phyloP scores from a whole-genome alignment of 1,140 invertebrate species.

The Brachionus rotundiformis region DNA sequence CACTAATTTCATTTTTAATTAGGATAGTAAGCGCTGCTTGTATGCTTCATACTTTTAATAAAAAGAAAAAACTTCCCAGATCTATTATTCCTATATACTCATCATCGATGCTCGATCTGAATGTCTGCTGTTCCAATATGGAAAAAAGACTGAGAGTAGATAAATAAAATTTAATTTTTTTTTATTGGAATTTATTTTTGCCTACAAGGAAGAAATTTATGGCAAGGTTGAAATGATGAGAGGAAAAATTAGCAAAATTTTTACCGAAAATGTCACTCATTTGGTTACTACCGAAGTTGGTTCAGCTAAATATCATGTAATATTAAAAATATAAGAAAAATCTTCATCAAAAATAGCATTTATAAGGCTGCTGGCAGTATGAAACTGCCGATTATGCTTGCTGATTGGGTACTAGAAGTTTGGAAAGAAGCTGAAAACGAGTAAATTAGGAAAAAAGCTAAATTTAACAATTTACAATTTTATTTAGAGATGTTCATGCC shows the following conservation, averaged over 20 bases:
- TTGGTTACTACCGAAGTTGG: conserved; percentile 72
- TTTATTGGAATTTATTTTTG: neutral
- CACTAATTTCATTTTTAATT: neutral
- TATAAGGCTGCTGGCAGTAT: conserved; percentile 72
- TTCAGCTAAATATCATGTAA: conserved; percentile 64
- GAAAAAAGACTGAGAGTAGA: conserved; percentile 44
- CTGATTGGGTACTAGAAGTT: conserved; percentile 76
- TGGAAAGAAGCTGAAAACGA: conserved; percentile 72
- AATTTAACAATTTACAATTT: neutral
- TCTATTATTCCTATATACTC: conserved; percentile 36
- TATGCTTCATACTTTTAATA: conserved; percentile 35
- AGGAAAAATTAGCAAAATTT: conserved; percentile 72
- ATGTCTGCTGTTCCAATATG: conserved; percentile 48
- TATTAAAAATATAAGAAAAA: conserved; percentile 15
- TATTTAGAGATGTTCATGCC: conserved; percentile 66
- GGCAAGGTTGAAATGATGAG: conserved; percentile 78
- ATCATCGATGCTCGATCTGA: conserved; percentile 45
- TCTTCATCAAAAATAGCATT: neutral
- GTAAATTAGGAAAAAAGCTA: conserved; percentile 57
- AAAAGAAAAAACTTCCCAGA: conserved; percentile 44
- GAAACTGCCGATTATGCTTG: conserved; percentile 74
- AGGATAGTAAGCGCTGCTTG: conserved; percentile 43
- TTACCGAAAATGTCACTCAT: conserved; percentile 77
- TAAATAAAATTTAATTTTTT: conserved; percentile 4
- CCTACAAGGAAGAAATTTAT: conserved; percentile 69